Evolutionary conservation across 92 coral and sea anemone species (phyloP), one percentile per base, ranked within the genome.

Genomic region (Epizoanthus fatuus): DNA sequence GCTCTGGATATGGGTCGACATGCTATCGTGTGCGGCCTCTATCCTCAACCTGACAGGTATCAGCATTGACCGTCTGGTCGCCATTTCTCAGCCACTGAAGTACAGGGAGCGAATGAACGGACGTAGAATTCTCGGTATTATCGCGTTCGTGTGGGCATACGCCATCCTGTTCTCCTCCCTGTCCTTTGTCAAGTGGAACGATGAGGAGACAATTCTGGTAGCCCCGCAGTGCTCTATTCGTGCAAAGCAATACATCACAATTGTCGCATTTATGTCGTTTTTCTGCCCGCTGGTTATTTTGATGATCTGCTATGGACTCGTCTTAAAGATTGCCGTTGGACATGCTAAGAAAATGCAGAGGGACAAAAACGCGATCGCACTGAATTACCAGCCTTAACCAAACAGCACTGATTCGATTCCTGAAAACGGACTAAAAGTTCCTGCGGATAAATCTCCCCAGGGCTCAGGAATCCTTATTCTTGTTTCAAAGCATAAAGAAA

Each of bases 1-100:
- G 81, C 88, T 87, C 57, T 97, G 99, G 99, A 97, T 97, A 2
- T 95, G 95, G 97, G 86, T 95, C 35, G 99, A 97, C 54, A 95
- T 93, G 93, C 63, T 97, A 2, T 93, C 96, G 57, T 73, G 97
- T 45, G 98, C 98, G 2, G 99, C 98, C 0, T 97, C 99, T 11
- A 97, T 97, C 25, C 92, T 97, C 15, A 95, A 96, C 72, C 91
- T 97, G 14, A 92, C 96, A 7, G 97, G 91, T 0, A 97, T 97
- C 80, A 93, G 97, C 42, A 79, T 97, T 20, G 99, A 97, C 47
- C 93, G 99, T 3, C 93, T 97, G 55, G 84, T 97, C 1, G 99
- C 98, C 49, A 91, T 97, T 17, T 87, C 91, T 47, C 87, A 93
- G 76, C 99, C 99, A 44, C 89, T 97, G 19, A 90, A 88, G 25